A percentile compares a stretch with the other conserved stretches of the same genome.
Evolutionary conservation across 2,888 invertebrate genomes (phyloP).

Genomic region (Allophyes oxyacanthae): DNA sequence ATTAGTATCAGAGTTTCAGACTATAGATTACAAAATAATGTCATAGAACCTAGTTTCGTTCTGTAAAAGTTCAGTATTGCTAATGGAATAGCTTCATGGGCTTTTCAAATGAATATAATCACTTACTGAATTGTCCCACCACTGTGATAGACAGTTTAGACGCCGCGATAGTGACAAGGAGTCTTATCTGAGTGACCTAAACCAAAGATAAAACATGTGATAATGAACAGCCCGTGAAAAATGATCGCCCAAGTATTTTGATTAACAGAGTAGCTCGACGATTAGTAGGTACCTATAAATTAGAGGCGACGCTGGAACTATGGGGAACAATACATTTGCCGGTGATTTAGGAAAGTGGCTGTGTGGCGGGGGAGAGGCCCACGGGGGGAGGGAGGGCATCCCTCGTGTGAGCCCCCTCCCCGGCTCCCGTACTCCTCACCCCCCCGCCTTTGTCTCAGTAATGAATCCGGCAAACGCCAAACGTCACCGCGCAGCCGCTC

Average conservation of each 20-base stretch:
- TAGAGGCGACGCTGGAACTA: conserved; percentile 57
- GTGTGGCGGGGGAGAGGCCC: conserved; percentile 52
- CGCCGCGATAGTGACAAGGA: too few relatives aligned
- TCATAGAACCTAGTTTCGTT: too few relatives aligned
- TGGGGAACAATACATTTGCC: conserved; percentile 79
- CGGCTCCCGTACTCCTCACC: conserved; percentile 55
- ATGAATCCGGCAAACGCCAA: conserved; percentile 88
- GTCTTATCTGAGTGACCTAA: background rate
- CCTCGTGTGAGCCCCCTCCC: conserved; percentile 61
- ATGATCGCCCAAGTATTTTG: conserved; percentile 47
- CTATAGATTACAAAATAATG: too few relatives aligned
- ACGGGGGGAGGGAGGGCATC: conserved; percentile 55
- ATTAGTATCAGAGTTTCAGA: too few relatives aligned
- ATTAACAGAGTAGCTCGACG: conserved; percentile 52
- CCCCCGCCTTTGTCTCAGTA: conserved; percentile 84
- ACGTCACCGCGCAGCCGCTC: conserved; percentile 84
- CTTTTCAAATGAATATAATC: too few relatives aligned
- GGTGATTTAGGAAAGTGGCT: conserved; percentile 88
- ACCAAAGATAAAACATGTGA: conserved; percentile 10
- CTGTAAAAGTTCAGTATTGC: too few relatives aligned
- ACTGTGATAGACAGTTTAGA: too few relatives aligned
- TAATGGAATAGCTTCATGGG: too few relatives aligned
- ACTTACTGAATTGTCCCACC: too few relatives aligned
- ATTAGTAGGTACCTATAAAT: conserved; percentile 57
- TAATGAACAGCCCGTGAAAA: conserved; percentile 33